Evolutionary conservation across 2,797 vertebrate genomes (phyloP).

Genomic region (Centroberyx gerrardi): DNA sequence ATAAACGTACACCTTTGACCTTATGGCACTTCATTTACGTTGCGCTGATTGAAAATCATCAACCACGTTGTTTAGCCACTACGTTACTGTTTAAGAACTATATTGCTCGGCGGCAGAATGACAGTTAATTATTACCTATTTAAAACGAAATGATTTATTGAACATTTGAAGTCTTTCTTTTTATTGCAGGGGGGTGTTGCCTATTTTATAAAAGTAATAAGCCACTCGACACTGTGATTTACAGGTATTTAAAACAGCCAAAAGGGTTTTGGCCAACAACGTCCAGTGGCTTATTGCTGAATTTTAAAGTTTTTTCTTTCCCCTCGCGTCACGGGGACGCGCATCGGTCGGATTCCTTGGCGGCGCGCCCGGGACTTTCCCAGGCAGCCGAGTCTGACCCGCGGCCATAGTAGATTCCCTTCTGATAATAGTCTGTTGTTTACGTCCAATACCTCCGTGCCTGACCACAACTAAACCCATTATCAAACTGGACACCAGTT

Average conservation of each 20-base stretch:
- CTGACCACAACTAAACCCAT: slow-evolving; percentile 19
- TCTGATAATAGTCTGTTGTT: slow-evolving; percentile 82
- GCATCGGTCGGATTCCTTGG: slow-evolving; percentile 85
- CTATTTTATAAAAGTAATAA: no score
- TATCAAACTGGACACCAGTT: slow-evolving; percentile 3
- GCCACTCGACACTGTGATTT: neutral
- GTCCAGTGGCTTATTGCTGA: neutral
- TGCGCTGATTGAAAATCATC: no score
- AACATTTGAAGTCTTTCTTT: neutral
- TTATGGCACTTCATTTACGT: no score
- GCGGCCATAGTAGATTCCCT: slow-evolving; percentile 75
- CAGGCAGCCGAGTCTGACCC: slow-evolving; percentile 70
- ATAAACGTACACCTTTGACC: no score
- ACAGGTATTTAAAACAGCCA: no score
- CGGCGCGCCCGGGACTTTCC: slow-evolving; percentile 94
- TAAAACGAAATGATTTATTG: no score
- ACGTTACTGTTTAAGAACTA: slow-evolving; percentile 2
- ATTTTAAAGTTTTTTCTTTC: slow-evolving; percentile 3
- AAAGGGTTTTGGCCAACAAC: neutral
- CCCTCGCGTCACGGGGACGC: slow-evolving; percentile 65
- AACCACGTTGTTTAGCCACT: no score
- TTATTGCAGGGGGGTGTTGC: no score
- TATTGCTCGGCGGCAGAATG: slow-evolving; percentile 34
- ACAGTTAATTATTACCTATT: no score
- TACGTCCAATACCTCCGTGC: slow-evolving; percentile 65